Evolutionary conservation across 1,140 invertebrate species (phyloP).

Genomic region (Microplitis mediator): DNA sequence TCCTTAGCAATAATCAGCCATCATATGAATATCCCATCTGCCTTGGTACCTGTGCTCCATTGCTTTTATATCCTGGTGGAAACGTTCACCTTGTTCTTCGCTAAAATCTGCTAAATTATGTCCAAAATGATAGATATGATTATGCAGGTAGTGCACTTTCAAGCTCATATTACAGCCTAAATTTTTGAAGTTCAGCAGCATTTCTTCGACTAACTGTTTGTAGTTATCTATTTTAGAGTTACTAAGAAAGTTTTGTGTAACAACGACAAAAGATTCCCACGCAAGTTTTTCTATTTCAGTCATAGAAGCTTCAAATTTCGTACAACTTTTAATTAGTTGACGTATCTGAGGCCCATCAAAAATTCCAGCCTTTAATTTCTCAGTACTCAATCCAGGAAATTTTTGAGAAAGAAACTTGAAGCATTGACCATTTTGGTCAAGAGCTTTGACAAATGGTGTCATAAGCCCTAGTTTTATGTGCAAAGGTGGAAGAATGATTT

Average conservation of each 20-base stretch:
- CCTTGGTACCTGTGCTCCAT: constrained; percentile 44
- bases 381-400: constrained; percentile 32
- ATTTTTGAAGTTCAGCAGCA: constrained; percentile 23
- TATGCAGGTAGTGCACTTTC: constrained; percentile 30
- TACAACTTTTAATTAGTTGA: constrained; percentile 28
- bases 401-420: background rate
- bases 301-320: constrained; percentile 23
- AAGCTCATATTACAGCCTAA: constrained; percentile 23
- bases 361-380: constrained; percentile 37
- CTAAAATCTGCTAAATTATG: constrained; percentile 47
- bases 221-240: constrained; percentile 29
- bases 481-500: constrained; percentile 1
- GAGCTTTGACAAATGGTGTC: background rate
- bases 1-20: constrained; percentile 34
- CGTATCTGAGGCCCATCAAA: constrained; percentile 39
- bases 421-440: background rate
- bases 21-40: constrained; percentile 40
- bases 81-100: constrained; percentile 46
- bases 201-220: constrained; percentile 27
- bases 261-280: constrained; percentile 19
- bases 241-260: constrained; percentile 18
- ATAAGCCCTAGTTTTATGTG: background rate
- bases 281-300: constrained; percentile 20
- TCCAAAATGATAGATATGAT: constrained; percentile 43
- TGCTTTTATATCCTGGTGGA: constrained; percentile 43